These are phyloP conservation scores for Mythimna vitellina DNA, from an alignment of 2,888 invertebrate genomes.

Conservation along the genomic window DNA sequence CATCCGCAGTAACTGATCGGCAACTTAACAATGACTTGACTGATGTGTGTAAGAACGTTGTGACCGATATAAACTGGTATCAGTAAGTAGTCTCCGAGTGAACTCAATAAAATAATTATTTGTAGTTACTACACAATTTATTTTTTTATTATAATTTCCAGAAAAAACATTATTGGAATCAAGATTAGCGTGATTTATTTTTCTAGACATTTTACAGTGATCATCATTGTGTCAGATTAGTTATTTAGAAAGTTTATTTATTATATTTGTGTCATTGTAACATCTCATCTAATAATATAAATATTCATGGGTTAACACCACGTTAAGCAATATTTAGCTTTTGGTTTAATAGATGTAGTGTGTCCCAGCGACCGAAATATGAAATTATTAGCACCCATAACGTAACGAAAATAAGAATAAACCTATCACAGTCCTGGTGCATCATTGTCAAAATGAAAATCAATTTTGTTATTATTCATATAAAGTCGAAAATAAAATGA, in stretches of 20 bases:
- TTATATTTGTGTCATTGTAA: not conserved
- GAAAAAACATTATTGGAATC: conserved; percentile 12
- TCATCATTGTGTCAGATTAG: not conserved
- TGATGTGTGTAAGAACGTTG: not conserved
- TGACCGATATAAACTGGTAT: not conserved
- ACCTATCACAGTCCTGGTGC: conserved; percentile 27
- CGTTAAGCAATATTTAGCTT: not conserved
- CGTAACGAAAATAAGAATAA: conserved; percentile 17
- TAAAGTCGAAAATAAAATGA: not conserved
- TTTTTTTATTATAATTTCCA: not conserved
- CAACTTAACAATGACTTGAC: too few species aligned
- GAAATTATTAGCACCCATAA: not conserved
- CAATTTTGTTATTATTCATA: not conserved
- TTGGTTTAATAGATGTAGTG: not conserved
- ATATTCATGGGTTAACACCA: not conserved
- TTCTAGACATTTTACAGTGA: conserved; percentile 14
- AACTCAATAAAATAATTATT: not conserved
- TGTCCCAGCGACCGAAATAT: not conserved
- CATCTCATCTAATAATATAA: conserved; percentile 3
- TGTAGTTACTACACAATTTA: not conserved
- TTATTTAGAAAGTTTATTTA: conserved; percentile 5
- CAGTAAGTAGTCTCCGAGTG: not conserved
- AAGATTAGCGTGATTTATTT: not conserved
- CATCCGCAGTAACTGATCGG: too few species aligned
- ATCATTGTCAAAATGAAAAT: conserved; percentile 18